Evolutionary conservation across 2,888 invertebrate species (phyloP).

Genomic region (Leuctra nigra): DNA sequence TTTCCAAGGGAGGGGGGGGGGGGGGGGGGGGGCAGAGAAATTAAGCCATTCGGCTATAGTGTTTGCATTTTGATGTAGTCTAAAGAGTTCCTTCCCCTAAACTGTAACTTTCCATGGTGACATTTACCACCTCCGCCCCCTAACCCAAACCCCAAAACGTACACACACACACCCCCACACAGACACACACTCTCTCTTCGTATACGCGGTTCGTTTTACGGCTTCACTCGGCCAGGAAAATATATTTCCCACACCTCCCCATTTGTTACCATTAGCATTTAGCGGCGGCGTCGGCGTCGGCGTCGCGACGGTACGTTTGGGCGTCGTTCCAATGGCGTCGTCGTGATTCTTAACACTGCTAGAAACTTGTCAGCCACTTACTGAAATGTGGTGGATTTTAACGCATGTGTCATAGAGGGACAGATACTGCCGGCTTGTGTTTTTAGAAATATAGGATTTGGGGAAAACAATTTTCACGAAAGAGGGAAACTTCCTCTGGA

Average conservation of each 20-base stretch:
- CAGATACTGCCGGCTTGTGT: too few species aligned
- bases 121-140: neutral
- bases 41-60: slow-evolving; percentile 17
- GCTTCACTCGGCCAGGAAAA: neutral
- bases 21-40: too few species aligned
- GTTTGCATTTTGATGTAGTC: slow-evolving; percentile 18
- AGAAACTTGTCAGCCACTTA: neutral
- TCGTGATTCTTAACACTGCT: neutral
- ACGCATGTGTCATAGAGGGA: too few species aligned
- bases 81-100: slow-evolving; percentile 7
- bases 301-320: neutral
- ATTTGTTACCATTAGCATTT: slow-evolving; percentile 19
- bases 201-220: slow-evolving; percentile 12
- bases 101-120: slow-evolving; percentile 1
- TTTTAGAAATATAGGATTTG: too few species aligned
- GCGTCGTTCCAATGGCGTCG: neutral
- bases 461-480: too few species aligned
- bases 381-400: too few species aligned
- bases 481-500: too few species aligned
- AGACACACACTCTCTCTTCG: neutral
- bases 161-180: neutral
- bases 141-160: neutral
- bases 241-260: slow-evolving; percentile 15
- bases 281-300: neutral
- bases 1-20: too few species aligned